Evolutionary conservation across 64 coral and sea anemone genomes (phyloP), one percentile per base, ranked within the genome.

Genomic region (Actinia equina): DNA sequence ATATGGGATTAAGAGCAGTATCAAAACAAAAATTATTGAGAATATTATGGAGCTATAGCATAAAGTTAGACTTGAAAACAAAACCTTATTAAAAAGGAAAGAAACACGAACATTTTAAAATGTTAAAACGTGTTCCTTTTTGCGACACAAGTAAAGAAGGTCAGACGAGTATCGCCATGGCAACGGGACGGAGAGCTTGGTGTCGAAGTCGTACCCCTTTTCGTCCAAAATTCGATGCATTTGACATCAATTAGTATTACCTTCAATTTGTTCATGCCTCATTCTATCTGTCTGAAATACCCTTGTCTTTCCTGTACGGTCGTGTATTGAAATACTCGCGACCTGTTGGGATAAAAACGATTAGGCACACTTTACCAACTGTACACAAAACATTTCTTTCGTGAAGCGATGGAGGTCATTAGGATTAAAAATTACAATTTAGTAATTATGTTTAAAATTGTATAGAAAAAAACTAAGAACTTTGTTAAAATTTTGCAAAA

Each of bases 201-300:
- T 4, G 69, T 41, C 13, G 23, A 15, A 74, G 10, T 41, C 3
- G 10, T 4, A 3, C n/a, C 25, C 27, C 4, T 41, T 74, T 74
- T 74, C 6, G 13, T 25, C 69, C 25, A 74, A 41, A 74, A 74
- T 11, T 14, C 27, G 27, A 74, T 27, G 26, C 3, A 41, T 41
- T 41, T 74, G n/a, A 7, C 55, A 41, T n/a, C 12, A 30, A 41
- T 41, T 13, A 15, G 9, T 4, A 55, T 83, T 71, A 96, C 94
- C 94, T 80, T 63, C 17, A 55, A 45, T 77, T 0, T 71, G 65
- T 49, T 96, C 94, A 46, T 96, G 94, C 59, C 94, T 85, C 94
- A 96, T 96, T 87, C 94, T 88, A 83, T 96, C 94, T 12, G 90
- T 87, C 23, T 89, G 91, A 79, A 96, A 96, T 5, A 79, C 84